These are phyloP conservation scores for Ciconia nigra DNA, from an alignment of 2,797 vertebrate genomes.

Conservation along the genomic window DNA sequence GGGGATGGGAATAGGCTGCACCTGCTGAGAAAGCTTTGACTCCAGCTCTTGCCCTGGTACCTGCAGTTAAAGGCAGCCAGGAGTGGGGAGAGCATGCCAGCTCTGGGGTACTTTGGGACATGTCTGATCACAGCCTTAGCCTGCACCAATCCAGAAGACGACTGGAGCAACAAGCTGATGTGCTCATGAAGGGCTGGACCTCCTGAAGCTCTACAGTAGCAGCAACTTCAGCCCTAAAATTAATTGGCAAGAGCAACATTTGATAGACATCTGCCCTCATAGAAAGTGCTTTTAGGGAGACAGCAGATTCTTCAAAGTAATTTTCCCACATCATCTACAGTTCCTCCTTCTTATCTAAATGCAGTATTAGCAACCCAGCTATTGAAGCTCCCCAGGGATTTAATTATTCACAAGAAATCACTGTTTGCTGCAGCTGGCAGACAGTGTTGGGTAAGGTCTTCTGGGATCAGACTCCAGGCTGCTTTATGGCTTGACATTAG, in stretches of 20 bases:
- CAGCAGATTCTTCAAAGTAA: neutral
- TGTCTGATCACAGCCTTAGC: neutral
- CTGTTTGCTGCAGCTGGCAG: neutral
- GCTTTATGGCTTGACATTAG: neutral
- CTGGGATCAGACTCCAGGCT: neutral
- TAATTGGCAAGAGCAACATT: neutral
- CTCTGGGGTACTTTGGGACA: neutral
- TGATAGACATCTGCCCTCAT: neutral
- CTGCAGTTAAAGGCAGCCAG: neutral
- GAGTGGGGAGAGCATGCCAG: neutral
- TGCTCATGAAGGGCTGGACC: neutral
- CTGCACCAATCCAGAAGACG: neutral
- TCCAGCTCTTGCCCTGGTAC: neutral
- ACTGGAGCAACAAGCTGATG: neutral
- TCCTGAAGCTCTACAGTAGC: neutral
- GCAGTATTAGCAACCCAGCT: neutral
- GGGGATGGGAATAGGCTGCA: neutral
- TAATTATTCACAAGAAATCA: neutral
- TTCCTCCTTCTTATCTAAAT: slow-evolving; percentile 4
- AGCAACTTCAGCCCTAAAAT: neutral
- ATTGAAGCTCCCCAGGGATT: neutral
- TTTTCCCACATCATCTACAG: neutral
- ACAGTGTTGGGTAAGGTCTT: neutral
- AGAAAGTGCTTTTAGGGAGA: neutral
- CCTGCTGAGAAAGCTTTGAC: neutral